Conservation (phyloP, 2,797 vertebrate genomes). For the Craterocephalus amniculus region DNA sequence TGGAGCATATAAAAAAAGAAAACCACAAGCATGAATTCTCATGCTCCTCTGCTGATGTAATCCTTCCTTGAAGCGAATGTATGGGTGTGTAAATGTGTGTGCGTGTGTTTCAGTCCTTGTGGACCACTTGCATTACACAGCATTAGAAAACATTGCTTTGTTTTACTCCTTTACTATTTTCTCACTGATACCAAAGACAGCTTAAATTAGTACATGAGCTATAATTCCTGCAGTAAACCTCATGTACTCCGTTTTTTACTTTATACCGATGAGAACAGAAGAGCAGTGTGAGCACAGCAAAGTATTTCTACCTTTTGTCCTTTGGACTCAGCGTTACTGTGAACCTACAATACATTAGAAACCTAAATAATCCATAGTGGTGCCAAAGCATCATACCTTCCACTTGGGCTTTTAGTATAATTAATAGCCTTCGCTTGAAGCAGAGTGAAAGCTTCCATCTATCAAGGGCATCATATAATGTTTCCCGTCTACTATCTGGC, state of each 20-base stretch:
- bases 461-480: slow-evolving; percentile 62
- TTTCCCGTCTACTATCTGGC: slow-evolving; percentile 56
- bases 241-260: neutral
- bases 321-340: slow-evolving; percentile 38
- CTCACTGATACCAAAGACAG: slow-evolving; percentile 7
- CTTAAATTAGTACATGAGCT: slow-evolving; percentile 13
- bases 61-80: slow-evolving; percentile 35
- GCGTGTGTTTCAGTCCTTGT: slow-evolving; percentile 33
- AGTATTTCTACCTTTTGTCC: slow-evolving; percentile 44
- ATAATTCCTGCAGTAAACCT: slow-evolving; percentile 7
- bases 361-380: slow-evolving; percentile 55
- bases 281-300: slow-evolving; percentile 25
- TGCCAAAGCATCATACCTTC: slow-evolving; percentile 44
- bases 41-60: slow-evolving; percentile 69
- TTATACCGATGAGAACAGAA: slow-evolving; percentile 12
- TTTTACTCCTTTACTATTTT: slow-evolving; percentile 5
- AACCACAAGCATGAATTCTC: slow-evolving; percentile 66
- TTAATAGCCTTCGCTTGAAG: slow-evolving; percentile 63
- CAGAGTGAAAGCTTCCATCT: slow-evolving; percentile 57
- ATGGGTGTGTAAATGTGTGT: slow-evolving; percentile 49
- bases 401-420: slow-evolving; percentile 63
- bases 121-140: slow-evolving; percentile 32
- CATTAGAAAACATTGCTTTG: slow-evolving; percentile 31
- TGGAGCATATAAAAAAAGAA: slow-evolving; percentile 63
- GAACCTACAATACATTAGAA: slow-evolving; percentile 54